These are phyloP conservation scores for Tilapia sparmanii DNA, from an alignment of 2,113 vertebrate genomes.

Conservation along the genomic window DNA sequence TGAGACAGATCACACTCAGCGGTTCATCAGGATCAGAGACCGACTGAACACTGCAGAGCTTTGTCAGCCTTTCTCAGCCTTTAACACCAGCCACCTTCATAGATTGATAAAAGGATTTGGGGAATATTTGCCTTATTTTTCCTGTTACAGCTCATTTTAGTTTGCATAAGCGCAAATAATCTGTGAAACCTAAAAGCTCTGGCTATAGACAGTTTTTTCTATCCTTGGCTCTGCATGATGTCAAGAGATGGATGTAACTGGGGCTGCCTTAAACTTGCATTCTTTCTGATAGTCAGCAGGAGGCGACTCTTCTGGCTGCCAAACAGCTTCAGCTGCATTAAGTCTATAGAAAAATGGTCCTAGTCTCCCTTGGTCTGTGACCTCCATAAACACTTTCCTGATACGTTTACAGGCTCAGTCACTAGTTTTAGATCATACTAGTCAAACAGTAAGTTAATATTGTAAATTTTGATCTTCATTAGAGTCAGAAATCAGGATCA, in stretches of 20 bases:
- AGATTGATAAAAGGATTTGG: not conserved
- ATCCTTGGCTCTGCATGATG: not conserved
- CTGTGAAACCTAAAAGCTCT: not conserved
- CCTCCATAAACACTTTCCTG: not conserved
- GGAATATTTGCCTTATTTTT: not conserved
- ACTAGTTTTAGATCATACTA: not conserved
- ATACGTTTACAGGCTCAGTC: not conserved
- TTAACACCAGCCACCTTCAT: not conserved
- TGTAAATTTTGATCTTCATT: not conserved
- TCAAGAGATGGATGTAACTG: not conserved
- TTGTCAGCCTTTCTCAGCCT: not conserved
- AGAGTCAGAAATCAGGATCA: not conserved
- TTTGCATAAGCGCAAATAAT: not conserved
- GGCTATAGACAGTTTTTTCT: not conserved
- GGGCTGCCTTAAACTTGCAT: not conserved
- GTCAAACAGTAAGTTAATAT: not conserved
- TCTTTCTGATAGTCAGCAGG: not conserved
- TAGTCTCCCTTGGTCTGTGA: not conserved
- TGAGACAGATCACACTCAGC: not conserved
- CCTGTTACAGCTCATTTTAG: not conserved
- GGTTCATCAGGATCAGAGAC: slow-evolving; percentile 14
- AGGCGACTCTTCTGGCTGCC: not conserved
- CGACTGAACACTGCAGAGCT: not conserved
- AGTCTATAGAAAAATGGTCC: not conserved
- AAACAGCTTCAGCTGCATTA: not conserved